Percentiles rank a stretch among this genome's conserved stretches.
Evolutionary conservation across 2,888 invertebrate genomes (phyloP).

Genomic region (Bellardia bayeri): DNA sequence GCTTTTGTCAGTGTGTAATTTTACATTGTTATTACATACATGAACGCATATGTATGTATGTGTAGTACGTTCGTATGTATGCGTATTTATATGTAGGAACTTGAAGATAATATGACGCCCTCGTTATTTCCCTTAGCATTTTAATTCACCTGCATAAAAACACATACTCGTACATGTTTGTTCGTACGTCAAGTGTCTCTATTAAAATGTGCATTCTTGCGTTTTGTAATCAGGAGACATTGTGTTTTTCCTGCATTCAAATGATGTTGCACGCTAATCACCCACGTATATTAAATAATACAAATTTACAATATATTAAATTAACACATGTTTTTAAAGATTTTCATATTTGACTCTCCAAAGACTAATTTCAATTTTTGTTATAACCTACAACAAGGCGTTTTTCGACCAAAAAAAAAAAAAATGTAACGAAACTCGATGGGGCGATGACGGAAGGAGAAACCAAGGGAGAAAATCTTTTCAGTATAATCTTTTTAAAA

Average conservation of each 20-base stretch:
- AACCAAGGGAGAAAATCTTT: too few relatives aligned
- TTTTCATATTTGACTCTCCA: too few relatives aligned
- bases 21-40: slow-evolving; percentile 18
- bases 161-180: neutral
- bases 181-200: neutral
- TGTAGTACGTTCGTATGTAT: neutral
- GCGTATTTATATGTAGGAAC: neutral
- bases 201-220: slow-evolving; percentile 3
- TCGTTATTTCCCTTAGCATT: slow-evolving; percentile 14
- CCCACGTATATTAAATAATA: neutral
- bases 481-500: too few relatives aligned
- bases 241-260: neutral
- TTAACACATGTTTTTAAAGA: too few relatives aligned
- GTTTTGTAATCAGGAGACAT: neutral
- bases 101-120: neutral
- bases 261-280: slow-evolving; percentile 3
- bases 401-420: too few relatives aligned
- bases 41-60: neutral
- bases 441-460: too few relatives aligned
- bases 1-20: slow-evolving; percentile 27
- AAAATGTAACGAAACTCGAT: too few relatives aligned
- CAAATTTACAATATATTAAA: neutral
- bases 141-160: neutral
- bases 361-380: too few relatives aligned
- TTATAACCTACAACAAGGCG: too few relatives aligned